Evolutionary conservation across 2,797 vertebrate genomes (phyloP), one percentile per base, ranked within the genome.

Genomic region (Ceryle rudis): DNA sequence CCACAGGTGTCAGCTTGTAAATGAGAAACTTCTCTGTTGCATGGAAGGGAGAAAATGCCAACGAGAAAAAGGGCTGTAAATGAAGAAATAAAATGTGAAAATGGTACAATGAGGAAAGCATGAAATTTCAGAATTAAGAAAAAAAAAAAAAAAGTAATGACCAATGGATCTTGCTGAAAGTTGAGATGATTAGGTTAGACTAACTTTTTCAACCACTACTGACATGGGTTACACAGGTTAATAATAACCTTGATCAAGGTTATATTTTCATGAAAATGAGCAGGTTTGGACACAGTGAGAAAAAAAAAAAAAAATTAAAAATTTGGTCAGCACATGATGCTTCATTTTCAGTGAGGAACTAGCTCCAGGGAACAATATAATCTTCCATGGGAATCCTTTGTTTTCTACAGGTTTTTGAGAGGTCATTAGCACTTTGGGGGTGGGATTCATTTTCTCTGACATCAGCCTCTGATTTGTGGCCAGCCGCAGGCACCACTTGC

Each of bases 11-110:
- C 93, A 86, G 17, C 42, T 85, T 91, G 29, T 69, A 93, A 91
- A 86, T 82, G 57, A 86, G 35, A 87, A 96, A 65, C 47, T 90
- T 79, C 54, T 94, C 26, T 58, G 19, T 73, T 88, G 17, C 67
- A 80, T 37, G 10, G 51, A 54, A 87, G 71, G 86, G 47, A 69
- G 54, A 70, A 93, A 86, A 92, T 28, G 2, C 14, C 80, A 92
- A 88, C 0, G 0, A 91, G 69, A 80, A 72, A 72, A 83, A 65
- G 2, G 46, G 21, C 11, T 71, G 58, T 91, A 86, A 81, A 93
- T 77, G 58, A 79, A 39, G 37, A 93, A 93, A 91, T 84, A 92
- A 79, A 89, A 89, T 47, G 12, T 29, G 33, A 81, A 94, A 92
- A 81, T 33, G 23, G 33, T 75, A 85, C 7, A 85, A 85, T 44